Evolutionary conservation across 2,113 vertebrate species (phyloP), one percentile per base, ranked within the genome.

Genomic region (Ursus arctos): DNA sequence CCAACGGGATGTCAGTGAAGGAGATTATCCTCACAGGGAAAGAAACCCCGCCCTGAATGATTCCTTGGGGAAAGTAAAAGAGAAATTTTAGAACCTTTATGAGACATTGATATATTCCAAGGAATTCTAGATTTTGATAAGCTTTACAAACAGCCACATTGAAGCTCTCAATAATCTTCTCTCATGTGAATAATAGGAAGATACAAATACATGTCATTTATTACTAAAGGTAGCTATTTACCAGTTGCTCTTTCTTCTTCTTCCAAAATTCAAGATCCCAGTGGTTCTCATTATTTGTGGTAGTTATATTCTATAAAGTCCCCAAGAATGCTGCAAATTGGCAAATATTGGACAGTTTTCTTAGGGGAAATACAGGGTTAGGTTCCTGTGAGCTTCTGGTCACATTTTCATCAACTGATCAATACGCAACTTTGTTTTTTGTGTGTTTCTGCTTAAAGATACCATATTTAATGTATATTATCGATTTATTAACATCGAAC

Each of bases 61-160:
- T 59, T 91, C 16, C 24, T 40, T 79, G 7, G 3, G 12, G n/a
- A 6, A 61, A 57, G 18, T 53, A 2, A 61, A 77, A 65, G 47
- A 33, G 53, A 63, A 55, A 81, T 65, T 96, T 87, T 36, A 80
- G 53, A 72, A 47, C 76, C 0, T 33, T 85, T 67, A 53, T 36
- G 77, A 85, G 57, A 81, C 28, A 19, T 21, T 57, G 76, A 71
- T 72, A 15, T 69, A 26, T 26, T 79, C 24, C n/a, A 83, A 91
- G 16, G 21, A 51, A 94, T 74, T 95, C 80, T 28, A 61, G 55
- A 72, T 71, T 93, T 91, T 84, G 40, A 91, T 69, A 40, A 79
- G 69, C 40, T 69, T 86, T 81, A 67, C 26, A 81, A 88, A 80
- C 76, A 61, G 18, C 72, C 24, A 77, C 36, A 9, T 22, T 10